These are phyloP conservation scores for Andricus curvator DNA, from an alignment of 2,888 invertebrate genomes.

Conservation along the genomic window DNA sequence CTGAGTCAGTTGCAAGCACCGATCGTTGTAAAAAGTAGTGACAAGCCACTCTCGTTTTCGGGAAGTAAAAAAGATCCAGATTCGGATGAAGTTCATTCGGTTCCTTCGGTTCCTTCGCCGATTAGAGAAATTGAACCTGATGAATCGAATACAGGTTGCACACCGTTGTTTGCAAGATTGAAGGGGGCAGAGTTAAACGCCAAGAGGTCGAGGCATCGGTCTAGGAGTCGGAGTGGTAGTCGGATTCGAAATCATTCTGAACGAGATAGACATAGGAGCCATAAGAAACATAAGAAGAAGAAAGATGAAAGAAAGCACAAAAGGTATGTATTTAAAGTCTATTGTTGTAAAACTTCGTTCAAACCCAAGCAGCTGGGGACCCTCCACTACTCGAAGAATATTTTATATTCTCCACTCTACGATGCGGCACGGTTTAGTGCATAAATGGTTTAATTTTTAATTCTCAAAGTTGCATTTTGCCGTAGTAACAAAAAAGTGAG, in stretches of 20 bases:
- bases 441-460: too few relatives aligned
- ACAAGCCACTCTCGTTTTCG: conserved; percentile 39
- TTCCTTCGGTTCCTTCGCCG: conserved; percentile 72
- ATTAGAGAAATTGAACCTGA: conserved; percentile 61
- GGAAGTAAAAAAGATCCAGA: conserved; percentile 58
- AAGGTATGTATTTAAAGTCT: conserved; percentile 72
- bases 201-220: conserved; percentile 70
- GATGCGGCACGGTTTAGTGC: too few relatives aligned
- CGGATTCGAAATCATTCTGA: conserved; percentile 55
- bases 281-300: conserved; percentile 78
- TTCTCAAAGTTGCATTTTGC: too few relatives aligned
- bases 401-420: too few relatives aligned
- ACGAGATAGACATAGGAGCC: conserved; percentile 72
- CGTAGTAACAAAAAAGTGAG: too few relatives aligned
- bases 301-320: conserved; percentile 77
- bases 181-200: conserved; percentile 70
- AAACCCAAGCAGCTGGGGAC: too few relatives aligned
- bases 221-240: conserved; percentile 70
- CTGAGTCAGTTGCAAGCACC: conserved; percentile 80
- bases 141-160: conserved; percentile 59
- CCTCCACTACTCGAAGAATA: too few relatives aligned
- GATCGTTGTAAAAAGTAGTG: conserved; percentile 51
- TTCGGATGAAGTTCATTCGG: conserved; percentile 71
- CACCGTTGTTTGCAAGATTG: conserved; percentile 71
- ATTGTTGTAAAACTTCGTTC: too few relatives aligned